These are phyloP conservation scores for Xyrichtys novacula DNA, from an alignment of 2,797 vertebrate species.

Conservation along the genomic window DNA sequence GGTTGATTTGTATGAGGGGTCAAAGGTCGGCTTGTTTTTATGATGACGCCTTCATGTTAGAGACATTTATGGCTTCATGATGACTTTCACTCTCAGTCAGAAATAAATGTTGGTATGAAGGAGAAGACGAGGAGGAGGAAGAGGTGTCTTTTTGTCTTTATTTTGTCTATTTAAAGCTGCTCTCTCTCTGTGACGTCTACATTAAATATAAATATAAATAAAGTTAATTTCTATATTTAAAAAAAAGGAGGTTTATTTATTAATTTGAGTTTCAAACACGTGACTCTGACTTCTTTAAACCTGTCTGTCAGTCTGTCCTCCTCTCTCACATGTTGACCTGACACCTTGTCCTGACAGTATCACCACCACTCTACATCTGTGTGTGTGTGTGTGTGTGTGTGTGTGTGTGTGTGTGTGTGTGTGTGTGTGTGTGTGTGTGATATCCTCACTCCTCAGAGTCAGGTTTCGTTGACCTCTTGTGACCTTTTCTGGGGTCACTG, in stretches of 20 bases:
- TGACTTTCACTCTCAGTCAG: background rate
- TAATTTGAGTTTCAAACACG: slow-evolving; percentile 6
- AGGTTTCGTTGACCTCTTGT: slow-evolving; percentile 64
- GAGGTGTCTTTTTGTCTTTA: too few relatives aligned
- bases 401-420: slow-evolving; percentile 26
- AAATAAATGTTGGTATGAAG: background rate
- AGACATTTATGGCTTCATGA: background rate
- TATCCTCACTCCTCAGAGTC: slow-evolving; percentile 50
- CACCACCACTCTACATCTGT: slow-evolving; percentile 18
- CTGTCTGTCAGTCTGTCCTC: too few relatives aligned
- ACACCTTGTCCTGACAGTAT: slow-evolving; percentile 49
- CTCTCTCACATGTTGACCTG: slow-evolving; percentile 37
- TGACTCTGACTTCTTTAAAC: slow-evolving; percentile 15
- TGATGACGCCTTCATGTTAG: slow-evolving; percentile 4
- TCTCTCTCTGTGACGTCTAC: too few relatives aligned
- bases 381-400: slow-evolving; percentile 19
- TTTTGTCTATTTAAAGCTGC: too few relatives aligned
- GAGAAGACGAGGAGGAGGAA: too few relatives aligned
- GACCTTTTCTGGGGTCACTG: slow-evolving; percentile 60
- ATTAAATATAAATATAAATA: too few relatives aligned
- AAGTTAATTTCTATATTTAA: background rate
- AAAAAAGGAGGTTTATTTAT: background rate
- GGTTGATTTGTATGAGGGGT: slow-evolving; percentile 10
- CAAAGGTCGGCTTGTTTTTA: slow-evolving; percentile 7
- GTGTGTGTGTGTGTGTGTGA: slow-evolving; percentile 42